Conservation (phyloP, 2,888 invertebrate genomes). For the Ectemnius continuus region DNA sequence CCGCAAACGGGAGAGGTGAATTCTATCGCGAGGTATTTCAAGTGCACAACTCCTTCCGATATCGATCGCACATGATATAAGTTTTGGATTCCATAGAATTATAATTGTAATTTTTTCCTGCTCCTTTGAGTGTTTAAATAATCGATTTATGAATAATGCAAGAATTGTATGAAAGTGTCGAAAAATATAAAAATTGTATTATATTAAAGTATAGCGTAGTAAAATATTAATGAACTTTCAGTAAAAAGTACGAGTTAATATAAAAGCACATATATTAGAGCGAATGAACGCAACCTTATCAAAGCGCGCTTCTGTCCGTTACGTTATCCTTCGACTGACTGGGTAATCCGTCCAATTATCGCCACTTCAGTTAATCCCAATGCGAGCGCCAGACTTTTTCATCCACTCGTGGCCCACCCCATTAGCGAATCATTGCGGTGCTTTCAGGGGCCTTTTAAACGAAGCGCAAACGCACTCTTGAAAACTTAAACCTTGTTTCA, state of each 20-base stretch:
- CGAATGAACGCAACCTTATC: constrained; percentile 13
- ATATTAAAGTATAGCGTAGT: no score
- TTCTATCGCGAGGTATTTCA: not conserved
- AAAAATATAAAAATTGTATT: no score
- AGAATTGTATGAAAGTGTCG: no score
- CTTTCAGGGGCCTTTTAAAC: constrained; percentile 43
- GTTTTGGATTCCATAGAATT: no score
- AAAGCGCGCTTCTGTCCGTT: constrained; percentile 7
- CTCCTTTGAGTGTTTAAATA: no score
- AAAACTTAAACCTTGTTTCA: not conserved
- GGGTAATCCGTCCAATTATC: constrained; percentile 53
- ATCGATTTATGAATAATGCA: no score
- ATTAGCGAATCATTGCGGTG: constrained; percentile 40
- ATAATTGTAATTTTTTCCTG: no score
- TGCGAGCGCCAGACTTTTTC: constrained; percentile 47
- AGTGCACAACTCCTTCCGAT: not conserved
- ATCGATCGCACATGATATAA: no score
- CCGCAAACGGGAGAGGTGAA: not conserved
- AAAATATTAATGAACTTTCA: no score
- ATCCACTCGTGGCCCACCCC: constrained; percentile 31
- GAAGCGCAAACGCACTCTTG: constrained; percentile 27
- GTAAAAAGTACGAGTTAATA: no score
- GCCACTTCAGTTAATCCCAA: constrained; percentile 52
- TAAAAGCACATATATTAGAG: not conserved
- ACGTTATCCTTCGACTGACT: constrained; percentile 19